Evolutionary conservation across 92 coral and sea anemone genomes (phyloP).

Genomic region (Umimayanthus chanpuru): DNA sequence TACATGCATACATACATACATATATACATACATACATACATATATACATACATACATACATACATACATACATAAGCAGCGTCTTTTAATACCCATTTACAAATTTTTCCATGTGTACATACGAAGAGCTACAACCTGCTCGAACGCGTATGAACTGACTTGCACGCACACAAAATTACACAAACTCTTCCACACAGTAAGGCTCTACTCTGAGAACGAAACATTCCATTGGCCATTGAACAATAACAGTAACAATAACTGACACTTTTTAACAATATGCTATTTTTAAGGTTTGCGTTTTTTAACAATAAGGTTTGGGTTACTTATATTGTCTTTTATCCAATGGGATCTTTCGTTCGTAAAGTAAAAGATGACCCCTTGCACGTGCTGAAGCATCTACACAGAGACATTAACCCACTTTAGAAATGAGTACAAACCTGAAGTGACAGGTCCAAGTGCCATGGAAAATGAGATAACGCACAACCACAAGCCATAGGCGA

Average conservation of each 20-base stretch:
- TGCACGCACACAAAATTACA: background rate
- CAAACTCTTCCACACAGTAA: background rate
- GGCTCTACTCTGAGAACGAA: too few species aligned
- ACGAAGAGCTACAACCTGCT: background rate
- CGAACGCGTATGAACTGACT: background rate
- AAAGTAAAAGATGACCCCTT: too few species aligned
- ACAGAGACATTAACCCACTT: background rate
- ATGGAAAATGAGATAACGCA: background rate
- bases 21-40: background rate
- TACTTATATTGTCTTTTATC: too few species aligned
- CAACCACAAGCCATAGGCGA: conserved; percentile 36
- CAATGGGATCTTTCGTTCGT: too few species aligned
- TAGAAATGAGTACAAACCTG: conserved; percentile 8
- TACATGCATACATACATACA: background rate
- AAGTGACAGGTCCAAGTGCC: conserved; percentile 19
- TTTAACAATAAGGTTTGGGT: too few species aligned
- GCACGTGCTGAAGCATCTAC: background rate
- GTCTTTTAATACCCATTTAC: too few species aligned
- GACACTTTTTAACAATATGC: too few species aligned
- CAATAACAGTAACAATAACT: too few species aligned
- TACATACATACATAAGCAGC: background rate
- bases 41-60: background rate
- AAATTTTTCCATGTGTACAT: background rate
- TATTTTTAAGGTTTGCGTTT: too few species aligned
- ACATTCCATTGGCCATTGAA: too few species aligned